Percentiles rank a stretch among this genome's conserved stretches.
phyloP scores from a whole-genome alignment of 2,888 invertebrate species.

The Amblyteles armatorius region DNA sequence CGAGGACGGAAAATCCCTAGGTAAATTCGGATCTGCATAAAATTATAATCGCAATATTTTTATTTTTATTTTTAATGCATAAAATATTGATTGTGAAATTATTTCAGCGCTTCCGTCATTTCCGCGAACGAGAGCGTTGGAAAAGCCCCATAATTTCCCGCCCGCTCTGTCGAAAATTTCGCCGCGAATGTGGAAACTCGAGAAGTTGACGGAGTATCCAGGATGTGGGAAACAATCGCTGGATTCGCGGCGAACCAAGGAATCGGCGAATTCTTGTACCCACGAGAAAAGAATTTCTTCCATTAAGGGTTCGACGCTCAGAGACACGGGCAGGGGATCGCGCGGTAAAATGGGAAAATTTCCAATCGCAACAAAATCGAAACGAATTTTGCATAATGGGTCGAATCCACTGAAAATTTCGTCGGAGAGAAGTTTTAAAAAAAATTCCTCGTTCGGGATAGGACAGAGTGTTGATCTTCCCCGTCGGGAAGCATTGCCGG shows the following conservation, averaged over 20 bases:
- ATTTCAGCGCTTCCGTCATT: slow-evolving; percentile 19
- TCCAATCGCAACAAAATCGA: slow-evolving; percentile 62
- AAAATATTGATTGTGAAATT: background rate
- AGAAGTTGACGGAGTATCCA: background rate
- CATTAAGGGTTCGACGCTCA: slow-evolving; percentile 1
- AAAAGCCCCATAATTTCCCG: slow-evolving; percentile 1
- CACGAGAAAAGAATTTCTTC: background rate
- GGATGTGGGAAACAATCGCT: slow-evolving; percentile 4
- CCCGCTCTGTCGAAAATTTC: background rate
- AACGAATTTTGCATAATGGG: slow-evolving; percentile 61
- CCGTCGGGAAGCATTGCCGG: background rate
- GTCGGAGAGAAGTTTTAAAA: background rate
- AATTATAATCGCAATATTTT: background rate
- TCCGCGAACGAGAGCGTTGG: slow-evolving; percentile 27
- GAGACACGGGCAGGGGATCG: slow-evolving; percentile 32
- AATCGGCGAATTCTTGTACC: background rate
- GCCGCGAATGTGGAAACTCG: slow-evolving; percentile 7
- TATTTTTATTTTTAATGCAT: background rate
- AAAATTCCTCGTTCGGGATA: slow-evolving; percentile 4
- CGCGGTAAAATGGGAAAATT: slow-evolving; percentile 60
- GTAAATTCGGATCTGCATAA: background rate
- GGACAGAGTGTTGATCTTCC: slow-evolving; percentile 4
- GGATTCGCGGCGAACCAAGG: background rate
- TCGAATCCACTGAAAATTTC: background rate
- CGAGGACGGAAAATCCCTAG: slow-evolving; percentile 44